Evolutionary conservation across 2,888 invertebrate species (phyloP).

Genomic region (Byasa hedistus): DNA sequence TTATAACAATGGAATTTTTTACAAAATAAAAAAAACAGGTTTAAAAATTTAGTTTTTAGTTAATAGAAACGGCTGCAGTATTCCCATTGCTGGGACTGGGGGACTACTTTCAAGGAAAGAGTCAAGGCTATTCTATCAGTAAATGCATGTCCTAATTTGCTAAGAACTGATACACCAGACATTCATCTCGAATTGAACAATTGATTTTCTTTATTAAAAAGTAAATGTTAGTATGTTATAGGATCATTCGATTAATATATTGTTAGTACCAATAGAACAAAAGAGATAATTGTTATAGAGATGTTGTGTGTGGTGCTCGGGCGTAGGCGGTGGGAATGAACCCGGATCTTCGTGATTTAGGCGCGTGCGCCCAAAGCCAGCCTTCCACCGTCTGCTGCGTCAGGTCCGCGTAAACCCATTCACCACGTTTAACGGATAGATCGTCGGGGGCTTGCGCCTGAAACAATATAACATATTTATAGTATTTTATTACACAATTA

Average conservation of each 20-base stretch:
- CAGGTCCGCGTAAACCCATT: conserved; percentile 97
- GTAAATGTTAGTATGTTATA: too few relatives aligned
- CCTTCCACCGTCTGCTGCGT: conserved; percentile 96
- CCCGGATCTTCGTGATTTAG: conserved; percentile 94
- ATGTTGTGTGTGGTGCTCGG: conserved; percentile 94
- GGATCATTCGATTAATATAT: neutral
- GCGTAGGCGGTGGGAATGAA: conserved; percentile 98
- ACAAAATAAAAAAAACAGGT: neutral
- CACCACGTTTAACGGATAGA: conserved; percentile 92
- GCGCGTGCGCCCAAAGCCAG: conserved; percentile 97
- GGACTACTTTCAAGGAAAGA: too few relatives aligned
- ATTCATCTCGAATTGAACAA: too few relatives aligned
- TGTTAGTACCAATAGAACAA: neutral
- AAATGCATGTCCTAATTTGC: too few relatives aligned
- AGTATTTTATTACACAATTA: neutral
- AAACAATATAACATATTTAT: neutral
- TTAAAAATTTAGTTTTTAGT: too few relatives aligned
- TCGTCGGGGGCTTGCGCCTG: conserved; percentile 96
- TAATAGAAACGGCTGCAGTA: too few relatives aligned
- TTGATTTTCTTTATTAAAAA: too few relatives aligned
- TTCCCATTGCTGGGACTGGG: too few relatives aligned
- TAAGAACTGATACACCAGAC: too few relatives aligned
- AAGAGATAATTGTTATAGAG: conserved; percentile 76
- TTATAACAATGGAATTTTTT: conserved; percentile 11
- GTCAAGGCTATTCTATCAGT: too few relatives aligned